Evolutionary conservation across 2,113 vertebrate species (phyloP), one percentile per base, ranked within the genome.

Genomic region (Marmota flaviventris): DNA sequence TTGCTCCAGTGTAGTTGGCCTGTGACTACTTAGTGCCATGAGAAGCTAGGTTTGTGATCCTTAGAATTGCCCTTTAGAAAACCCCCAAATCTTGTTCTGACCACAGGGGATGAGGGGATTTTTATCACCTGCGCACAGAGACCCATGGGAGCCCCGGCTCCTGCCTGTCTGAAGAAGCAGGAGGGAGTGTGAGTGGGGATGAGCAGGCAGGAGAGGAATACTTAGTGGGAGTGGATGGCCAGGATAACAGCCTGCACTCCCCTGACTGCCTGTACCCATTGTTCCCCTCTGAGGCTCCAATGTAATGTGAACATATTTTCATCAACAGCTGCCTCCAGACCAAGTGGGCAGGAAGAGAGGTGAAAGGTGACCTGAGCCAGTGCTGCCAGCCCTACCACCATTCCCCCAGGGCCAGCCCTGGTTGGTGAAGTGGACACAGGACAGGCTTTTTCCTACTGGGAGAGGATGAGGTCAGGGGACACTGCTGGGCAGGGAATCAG

Each of bases 401-500:
- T 27, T 20, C 24, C 78, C 37, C 17, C 22, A 13, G 79, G 83
- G 42, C 77, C 56, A 85, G 53, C 42, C 82, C 51, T 56, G 37
- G 20, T 29, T 70, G 91, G 65, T 89, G 45, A 92, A 87, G 67
- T 14, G 61, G 79, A 85, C 22, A 0, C 2, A 51, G 81, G 88
- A 45, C 85, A 85, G 77, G n/a, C 48, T 79, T 84, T 75, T 42
- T 93, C 69, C 78, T 39, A n/a, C 1, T 13, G 37, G 32, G 32
- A 42, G 39, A 85, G 13, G 81, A 63, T 51, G 93, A 73, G 56
- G 91, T 93, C 77, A 95, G 63, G n/a, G 67, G 78, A 83, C 85
- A 77, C 53, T 51, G 89, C 56, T 88, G 1, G 2, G 83, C 95
- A 84, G 83, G 51, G 72, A 97, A 93, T 73, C 77, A 93, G 96